Conservation (phyloP, 1,140 invertebrate species). For the Drosophila ironensis region DNA sequence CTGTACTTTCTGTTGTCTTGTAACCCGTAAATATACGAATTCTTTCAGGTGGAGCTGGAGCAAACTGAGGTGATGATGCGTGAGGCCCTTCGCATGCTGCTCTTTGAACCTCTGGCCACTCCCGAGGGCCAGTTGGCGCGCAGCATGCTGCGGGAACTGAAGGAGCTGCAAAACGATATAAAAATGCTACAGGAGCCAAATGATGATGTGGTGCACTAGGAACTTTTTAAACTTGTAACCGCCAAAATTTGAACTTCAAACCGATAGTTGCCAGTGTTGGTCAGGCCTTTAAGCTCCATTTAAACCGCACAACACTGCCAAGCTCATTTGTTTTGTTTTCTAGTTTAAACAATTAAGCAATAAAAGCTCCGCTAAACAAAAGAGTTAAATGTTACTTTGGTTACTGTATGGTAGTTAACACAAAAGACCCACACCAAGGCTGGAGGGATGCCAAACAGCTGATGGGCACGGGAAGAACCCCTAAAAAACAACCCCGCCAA, state of each 20-base stretch:
- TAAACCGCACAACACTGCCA: constrained; percentile 9
- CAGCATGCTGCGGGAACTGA: constrained; percentile 86
- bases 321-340: constrained; percentile 11
- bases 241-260: constrained; percentile 4
- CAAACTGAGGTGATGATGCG: constrained; percentile 85
- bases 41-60: constrained; percentile 82
- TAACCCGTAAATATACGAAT: not conserved
- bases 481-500: constrained; percentile 12
- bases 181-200: constrained; percentile 47
- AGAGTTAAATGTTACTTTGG: constrained; percentile 9
- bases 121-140: constrained; percentile 88
- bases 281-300: not conserved
- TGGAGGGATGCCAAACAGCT: constrained; percentile 12
- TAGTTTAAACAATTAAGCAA: constrained; percentile 8
- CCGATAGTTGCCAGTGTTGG: not conserved
- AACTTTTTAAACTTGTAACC: not conserved
- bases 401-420: not conserved
- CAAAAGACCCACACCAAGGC: not conserved
- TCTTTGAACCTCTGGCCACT: constrained; percentile 87
- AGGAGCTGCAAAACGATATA: constrained; percentile 84
- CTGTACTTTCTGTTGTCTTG: too few species aligned
- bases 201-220: constrained; percentile 42
- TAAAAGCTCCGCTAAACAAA: constrained; percentile 26
- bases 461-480: constrained; percentile 5
- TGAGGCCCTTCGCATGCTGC: constrained; percentile 85